Conservation (phyloP, 2,888 invertebrate species). For the Drosophila dives region DNA sequence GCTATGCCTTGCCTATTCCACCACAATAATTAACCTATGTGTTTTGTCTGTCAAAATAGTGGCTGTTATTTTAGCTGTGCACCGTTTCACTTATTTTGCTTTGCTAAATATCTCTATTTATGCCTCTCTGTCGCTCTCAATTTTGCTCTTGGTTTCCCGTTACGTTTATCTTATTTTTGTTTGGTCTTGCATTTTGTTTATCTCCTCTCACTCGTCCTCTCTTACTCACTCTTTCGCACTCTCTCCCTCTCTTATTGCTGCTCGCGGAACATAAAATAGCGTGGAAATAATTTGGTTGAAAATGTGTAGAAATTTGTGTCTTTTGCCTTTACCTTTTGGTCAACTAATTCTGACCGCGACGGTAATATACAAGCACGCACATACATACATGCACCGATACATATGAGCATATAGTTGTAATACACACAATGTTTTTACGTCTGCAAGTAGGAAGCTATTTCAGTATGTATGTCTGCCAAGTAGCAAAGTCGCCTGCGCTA, state of each 20-base stretch:
- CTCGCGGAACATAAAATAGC: constrained; percentile 21
- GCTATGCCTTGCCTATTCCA: constrained; percentile 12
- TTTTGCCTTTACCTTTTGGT: constrained; percentile 28
- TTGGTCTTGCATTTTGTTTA: constrained; percentile 50
- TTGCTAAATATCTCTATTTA: constrained; percentile 9
- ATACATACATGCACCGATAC: neutral
- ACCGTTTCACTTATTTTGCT: constrained; percentile 35
- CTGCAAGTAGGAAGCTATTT: constrained; percentile 7
- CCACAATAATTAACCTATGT: constrained; percentile 51
- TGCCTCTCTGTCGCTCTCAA: constrained; percentile 4
- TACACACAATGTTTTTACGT: neutral
- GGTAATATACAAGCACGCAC: constrained; percentile 1
- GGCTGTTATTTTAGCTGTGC: constrained; percentile 39
- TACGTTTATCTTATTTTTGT: constrained; percentile 31
- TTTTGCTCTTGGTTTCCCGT: constrained; percentile 5
- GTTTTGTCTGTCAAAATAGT: constrained; percentile 47
- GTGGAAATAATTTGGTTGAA: constrained; percentile 16
- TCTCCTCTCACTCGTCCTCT: constrained; percentile 8
- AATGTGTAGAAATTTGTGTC: constrained; percentile 26
- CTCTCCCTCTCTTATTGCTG: neutral
- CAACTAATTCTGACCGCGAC: constrained; percentile 36
- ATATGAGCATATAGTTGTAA: neutral
- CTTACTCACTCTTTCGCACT: neutral
- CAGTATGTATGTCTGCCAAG: constrained; percentile 2
- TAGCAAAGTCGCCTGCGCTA: constrained; percentile 14